Base-by-base conservation (phyloP, 1,140 invertebrate genomes). In the Calosoma granatense region DNA sequence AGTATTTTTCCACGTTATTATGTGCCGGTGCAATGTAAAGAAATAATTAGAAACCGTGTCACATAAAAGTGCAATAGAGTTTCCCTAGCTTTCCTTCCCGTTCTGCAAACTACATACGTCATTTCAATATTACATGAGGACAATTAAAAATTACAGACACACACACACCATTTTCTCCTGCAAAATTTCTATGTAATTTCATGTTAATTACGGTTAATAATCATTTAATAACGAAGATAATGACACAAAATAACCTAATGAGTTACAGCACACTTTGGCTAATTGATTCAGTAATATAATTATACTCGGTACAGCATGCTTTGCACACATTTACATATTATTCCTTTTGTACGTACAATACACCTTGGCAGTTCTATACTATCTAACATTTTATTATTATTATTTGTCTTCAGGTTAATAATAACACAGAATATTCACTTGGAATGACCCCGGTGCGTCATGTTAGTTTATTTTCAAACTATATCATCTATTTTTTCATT, bases 181-280 rank as follows among this genome's bases (percentile, higher is more conserved):
- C 15, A 47, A 17, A 47, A 47, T 47, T 47, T 47, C 41, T 17
- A 12, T 47, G 15, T 47, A 47, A 47, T 47, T 17, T 47, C 6
- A 47, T 17, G 41, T 47, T 47, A 47, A 47, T 47, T 47, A 47
- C 41, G 17, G 6, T 47, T 47, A 47, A 47, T 47, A 47, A 47
- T 47, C 41, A 47, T 47, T 47, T 47, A 47, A 47, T 47, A 47
- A 47, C 41, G 15, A 6, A 6, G 41, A 47, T 47, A 47, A 47
- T 47, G 41, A 47, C 41, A 47, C 41, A 47, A 47, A 47, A 47
- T 47, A 47, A 47, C 41, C 41, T 47, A 47, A 47, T 47, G 41
- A 47, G 41, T 47, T 47, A 47, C 17, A 12, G 9, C 41, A 47
- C 41, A 47, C 6, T 47, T 47, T 47, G 41, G 15, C 41, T 47